Conservation (phyloP, 1,140 invertebrate genomes). For the Brachionus koreanus region DNA sequence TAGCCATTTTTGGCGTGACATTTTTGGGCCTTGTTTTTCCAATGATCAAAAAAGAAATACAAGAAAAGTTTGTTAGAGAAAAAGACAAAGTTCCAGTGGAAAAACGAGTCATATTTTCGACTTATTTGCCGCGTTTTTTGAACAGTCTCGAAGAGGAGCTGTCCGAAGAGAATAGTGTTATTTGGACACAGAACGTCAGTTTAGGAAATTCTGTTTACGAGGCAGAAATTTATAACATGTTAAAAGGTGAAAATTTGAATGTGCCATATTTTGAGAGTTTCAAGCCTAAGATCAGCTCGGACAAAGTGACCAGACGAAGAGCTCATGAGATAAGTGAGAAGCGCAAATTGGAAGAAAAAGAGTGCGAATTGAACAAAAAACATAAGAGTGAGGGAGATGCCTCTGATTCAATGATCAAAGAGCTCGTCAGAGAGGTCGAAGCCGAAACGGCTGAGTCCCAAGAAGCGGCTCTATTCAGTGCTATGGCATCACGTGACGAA, state of each 20-base stretch:
- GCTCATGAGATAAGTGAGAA: constrained; percentile 32
- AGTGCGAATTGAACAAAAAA: constrained; percentile 29
- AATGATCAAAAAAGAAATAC: constrained; percentile 62
- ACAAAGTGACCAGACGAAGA: neutral
- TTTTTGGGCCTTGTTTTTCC: constrained; percentile 79
- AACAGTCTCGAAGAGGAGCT: neutral
- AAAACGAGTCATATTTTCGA: constrained; percentile 67
- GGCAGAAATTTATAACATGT: constrained; percentile 12
- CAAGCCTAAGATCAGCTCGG: neutral
- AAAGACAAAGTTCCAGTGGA: constrained; percentile 81
- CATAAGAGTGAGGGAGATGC: neutral
- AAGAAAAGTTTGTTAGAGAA: constrained; percentile 69
- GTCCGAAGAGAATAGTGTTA: neutral
- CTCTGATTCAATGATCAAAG: neutral
- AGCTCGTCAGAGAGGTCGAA: neutral
- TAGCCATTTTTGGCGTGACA: constrained; percentile 80
- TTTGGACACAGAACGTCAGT: neutral
- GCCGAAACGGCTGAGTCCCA: constrained; percentile 39
- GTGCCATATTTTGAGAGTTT: constrained; percentile 1
- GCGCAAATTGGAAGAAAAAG: constrained; percentile 16
- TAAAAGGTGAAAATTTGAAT: neutral
- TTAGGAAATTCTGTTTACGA: neutral
- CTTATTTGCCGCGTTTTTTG: constrained; percentile 65
- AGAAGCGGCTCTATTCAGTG: constrained; percentile 48
- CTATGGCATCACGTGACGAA: constrained; percentile 72